Evolutionary conservation across 2,797 vertebrate species (phyloP).

Genomic region (Lutra lutra): DNA sequence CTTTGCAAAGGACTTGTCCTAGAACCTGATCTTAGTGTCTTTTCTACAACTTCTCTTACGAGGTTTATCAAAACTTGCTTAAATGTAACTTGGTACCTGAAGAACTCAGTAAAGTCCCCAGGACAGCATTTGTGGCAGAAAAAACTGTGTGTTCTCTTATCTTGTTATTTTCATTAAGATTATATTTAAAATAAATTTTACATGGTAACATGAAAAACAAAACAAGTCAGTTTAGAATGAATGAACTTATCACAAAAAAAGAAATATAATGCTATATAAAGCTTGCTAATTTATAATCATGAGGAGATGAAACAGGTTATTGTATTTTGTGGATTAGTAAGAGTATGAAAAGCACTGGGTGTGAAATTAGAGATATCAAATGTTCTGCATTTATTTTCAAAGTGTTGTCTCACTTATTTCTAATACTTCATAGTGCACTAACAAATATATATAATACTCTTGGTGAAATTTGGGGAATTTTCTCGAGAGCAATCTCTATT

Average conservation of each 20-base stretch:
- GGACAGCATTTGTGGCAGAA: constrained; percentile 36
- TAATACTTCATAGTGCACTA: background rate
- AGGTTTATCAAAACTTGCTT: constrained; percentile 23
- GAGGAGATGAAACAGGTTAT: background rate
- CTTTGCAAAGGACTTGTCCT: background rate
- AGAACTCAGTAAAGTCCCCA: background rate
- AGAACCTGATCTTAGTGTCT: constrained; percentile 35
- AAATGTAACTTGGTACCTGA: constrained; percentile 41
- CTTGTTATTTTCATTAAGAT: constrained; percentile 63
- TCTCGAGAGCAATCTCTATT: background rate
- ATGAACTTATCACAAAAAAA: constrained; percentile 22
- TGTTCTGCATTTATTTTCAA: background rate
- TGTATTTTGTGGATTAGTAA: constrained; percentile 22
- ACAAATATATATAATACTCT: background rate
- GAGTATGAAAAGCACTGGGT: background rate
- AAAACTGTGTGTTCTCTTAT: background rate
- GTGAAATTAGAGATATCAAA: constrained; percentile 10
- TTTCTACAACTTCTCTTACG: background rate
- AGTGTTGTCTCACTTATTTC: background rate
- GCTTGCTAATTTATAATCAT: background rate
- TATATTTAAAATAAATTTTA: constrained; percentile 58
- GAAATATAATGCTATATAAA: background rate
- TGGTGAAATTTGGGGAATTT: background rate
- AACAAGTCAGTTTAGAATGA: constrained; percentile 57
- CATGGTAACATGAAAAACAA: constrained; percentile 61